These are phyloP conservation scores for Cactoblastis cactorum DNA, from an alignment of 2,888 invertebrate species.

Conservation along the genomic window DNA sequence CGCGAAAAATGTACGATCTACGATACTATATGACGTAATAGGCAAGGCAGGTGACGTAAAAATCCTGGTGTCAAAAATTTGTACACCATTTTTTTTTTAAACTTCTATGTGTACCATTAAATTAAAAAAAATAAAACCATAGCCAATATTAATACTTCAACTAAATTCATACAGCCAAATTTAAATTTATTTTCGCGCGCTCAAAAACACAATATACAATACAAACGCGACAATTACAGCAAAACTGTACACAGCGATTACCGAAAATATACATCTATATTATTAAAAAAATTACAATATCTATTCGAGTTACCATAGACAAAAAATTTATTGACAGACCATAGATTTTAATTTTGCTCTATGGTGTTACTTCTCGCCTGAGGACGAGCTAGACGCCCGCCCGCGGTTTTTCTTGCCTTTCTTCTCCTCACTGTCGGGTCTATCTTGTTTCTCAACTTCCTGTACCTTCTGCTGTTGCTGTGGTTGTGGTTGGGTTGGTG, in stretches of 20 bases:
- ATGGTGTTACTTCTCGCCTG: slow-evolving; percentile 59
- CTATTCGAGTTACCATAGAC: neutral
- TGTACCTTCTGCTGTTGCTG: slow-evolving; percentile 42
- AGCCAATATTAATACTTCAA: no score
- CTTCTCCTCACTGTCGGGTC: slow-evolving; percentile 53
- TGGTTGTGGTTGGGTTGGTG: slow-evolving; percentile 38
- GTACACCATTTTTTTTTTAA: no score
- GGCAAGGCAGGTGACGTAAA: no score
- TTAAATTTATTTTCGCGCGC: no score
- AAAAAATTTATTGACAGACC: neutral
- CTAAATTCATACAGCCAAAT: no score
- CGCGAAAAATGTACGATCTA: no score
- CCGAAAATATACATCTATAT: slow-evolving; percentile 7
- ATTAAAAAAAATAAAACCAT: no score
- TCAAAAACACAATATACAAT: neutral
- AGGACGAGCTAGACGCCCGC: slow-evolving; percentile 66
- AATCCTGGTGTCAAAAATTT: no score
- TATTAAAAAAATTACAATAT: neutral
- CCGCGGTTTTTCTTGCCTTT: slow-evolving; percentile 58
- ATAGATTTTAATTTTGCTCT: neutral
- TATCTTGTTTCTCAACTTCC: slow-evolving; percentile 34
- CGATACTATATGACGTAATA: no score
- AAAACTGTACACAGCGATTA: slow-evolving; percentile 5
- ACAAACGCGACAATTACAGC: neutral
- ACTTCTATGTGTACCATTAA: no score